phyloP scores from a whole-genome alignment of 2,113 vertebrate genomes.

The Pimephales promelas region DNA sequence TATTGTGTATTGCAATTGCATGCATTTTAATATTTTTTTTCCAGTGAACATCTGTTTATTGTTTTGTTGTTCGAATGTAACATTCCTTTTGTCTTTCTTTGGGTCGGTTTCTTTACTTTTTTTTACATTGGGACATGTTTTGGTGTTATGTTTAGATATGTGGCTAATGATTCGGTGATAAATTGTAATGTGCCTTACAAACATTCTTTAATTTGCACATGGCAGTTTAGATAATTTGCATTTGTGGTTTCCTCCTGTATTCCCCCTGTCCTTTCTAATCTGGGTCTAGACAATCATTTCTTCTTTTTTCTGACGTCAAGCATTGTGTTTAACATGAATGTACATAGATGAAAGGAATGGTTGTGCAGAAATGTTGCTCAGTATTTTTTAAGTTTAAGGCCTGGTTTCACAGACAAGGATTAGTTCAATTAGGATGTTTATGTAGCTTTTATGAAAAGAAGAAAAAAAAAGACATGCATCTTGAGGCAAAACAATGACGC shows the following conservation, averaged over 20 bases:
- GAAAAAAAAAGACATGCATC: too few relatives aligned
- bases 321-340: not conserved
- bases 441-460: too few relatives aligned
- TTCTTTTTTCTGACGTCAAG: not conserved
- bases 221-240: not conserved
- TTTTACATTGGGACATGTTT: not conserved
- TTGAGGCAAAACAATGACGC: too few relatives aligned
- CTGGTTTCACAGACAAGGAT: too few relatives aligned
- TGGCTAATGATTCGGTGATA: not conserved
- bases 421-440: too few relatives aligned
- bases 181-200: not conserved
- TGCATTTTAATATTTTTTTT: not conserved
- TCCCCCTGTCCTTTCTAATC: not conserved
- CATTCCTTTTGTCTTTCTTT: not conserved
- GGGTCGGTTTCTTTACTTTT: not conserved
- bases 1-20: not conserved
- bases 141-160: not conserved
- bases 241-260: not conserved
- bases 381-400: not conserved
- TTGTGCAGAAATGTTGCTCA: too few relatives aligned
- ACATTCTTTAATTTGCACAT: not conserved
- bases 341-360: not conserved
- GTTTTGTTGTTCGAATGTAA: not conserved
- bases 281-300: not conserved
- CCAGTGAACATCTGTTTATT: not conserved